Evolutionary conservation across 2,797 vertebrate genomes (phyloP), one percentile per base, ranked within the genome.

Genomic region (Microctenopoma steveboyesi): DNA sequence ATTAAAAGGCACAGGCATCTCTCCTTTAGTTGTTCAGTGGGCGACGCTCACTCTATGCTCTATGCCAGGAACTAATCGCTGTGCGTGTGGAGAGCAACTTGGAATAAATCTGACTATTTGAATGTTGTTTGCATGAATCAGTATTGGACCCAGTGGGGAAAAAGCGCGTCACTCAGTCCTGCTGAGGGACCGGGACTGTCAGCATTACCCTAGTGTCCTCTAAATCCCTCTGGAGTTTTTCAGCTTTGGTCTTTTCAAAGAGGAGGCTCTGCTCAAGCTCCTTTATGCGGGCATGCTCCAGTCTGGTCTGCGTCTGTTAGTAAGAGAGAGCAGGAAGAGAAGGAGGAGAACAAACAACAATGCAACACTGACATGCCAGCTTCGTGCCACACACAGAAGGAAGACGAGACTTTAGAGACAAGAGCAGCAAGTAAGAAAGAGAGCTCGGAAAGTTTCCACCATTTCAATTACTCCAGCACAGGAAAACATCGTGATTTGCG

Each of bases 221-320:
- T 98, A 98, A 98, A 95, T 98, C 96, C 88, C 97, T 98, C 96
- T 98, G 97, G 92, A 99, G 97, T 96, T 98, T 99, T 93, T 98
- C 97, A 97, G 97, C 97, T 98, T 97, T 98, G 97, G 96, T 97
- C 96, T 98, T 98, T 98, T 98, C 97, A 98, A 98, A 97, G 94
- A 97, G 96, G 91, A 98, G 97, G 95, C 95, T 97, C 95, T 98
- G 97, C 95, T 98, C 97, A 95, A 98, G 97, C 94, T 98, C 97
- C 97, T 97, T 97, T 95, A 97, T 97, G 95, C 96, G 97, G 96
- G 92, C 97, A 97, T 98, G 98, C 95, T 99, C 97, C 98, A 99
- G 96, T 95, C 97, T 98, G 96, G 96, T 98, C 97, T 98, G 98
- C 97, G 97, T 98, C 98, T 99, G 97, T 98, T 98, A 98, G 98